Evolutionary conservation across 2,888 invertebrate genomes (phyloP).

Genomic region (Rosalia funebris): DNA sequence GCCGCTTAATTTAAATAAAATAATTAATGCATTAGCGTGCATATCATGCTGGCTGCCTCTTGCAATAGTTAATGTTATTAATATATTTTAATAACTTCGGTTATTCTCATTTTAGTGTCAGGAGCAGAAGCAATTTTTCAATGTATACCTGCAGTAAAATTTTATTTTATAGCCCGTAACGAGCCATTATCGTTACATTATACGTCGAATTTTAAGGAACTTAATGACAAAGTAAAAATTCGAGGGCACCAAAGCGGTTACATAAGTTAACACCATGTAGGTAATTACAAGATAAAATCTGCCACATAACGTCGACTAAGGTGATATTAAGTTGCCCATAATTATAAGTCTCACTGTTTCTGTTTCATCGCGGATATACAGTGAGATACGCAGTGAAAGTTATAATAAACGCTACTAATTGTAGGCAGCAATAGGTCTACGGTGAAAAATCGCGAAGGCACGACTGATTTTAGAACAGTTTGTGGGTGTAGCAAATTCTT

Average conservation of each 20-base stretch:
- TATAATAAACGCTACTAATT: constrained; percentile 12
- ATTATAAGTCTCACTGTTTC: constrained; percentile 17
- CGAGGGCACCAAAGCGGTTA: constrained; percentile 1
- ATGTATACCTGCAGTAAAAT: background rate
- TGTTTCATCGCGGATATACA: constrained; percentile 14
- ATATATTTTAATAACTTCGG: too few relatives aligned
- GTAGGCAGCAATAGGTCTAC: background rate
- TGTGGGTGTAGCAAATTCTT: background rate
- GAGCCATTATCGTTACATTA: background rate
- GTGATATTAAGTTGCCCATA: constrained; percentile 7
- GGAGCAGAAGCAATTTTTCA: background rate
- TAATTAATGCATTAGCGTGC: too few relatives aligned
- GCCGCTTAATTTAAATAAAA: too few relatives aligned
- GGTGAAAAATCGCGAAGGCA: background rate
- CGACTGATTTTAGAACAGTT: background rate
- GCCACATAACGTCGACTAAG: constrained; percentile 10
- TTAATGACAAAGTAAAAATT: constrained; percentile 4
- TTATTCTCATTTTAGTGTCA: too few relatives aligned
- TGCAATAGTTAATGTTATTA: too few relatives aligned
- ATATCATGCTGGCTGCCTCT: too few relatives aligned
- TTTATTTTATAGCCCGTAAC: constrained; percentile 1
- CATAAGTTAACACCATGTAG: constrained; percentile 12
- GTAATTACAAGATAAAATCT: constrained; percentile 14
- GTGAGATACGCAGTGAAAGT: constrained; percentile 20
- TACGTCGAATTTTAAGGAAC: background rate